Evolutionary conservation across 2,113 vertebrate species (phyloP).

Genomic region (Desmodus rotundus): DNA sequence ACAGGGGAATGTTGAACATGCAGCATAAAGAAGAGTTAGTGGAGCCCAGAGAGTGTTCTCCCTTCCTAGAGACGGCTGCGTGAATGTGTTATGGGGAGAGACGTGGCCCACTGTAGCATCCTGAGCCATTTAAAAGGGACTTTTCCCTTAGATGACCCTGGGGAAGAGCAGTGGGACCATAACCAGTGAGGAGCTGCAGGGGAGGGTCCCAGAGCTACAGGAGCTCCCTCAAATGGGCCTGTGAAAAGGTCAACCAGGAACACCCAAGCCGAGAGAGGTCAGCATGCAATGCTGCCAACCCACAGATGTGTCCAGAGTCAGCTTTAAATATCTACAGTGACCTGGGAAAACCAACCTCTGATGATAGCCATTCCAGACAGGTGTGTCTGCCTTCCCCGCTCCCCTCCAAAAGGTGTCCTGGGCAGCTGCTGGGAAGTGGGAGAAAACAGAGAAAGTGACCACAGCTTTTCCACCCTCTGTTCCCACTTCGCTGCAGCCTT

Average conservation of each 20-base stretch:
- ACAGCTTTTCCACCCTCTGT: background rate
- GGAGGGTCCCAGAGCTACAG: too few relatives aligned
- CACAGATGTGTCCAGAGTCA: background rate
- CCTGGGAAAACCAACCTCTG: background rate
- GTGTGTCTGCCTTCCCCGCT: background rate
- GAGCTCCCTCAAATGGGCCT: background rate
- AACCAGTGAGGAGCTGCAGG: background rate
- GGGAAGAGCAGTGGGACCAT: background rate
- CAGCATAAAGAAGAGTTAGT: background rate
- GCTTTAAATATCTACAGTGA: background rate
- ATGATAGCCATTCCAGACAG: background rate
- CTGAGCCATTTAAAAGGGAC: background rate
- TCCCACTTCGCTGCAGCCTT: background rate
- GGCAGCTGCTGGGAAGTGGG: background rate
- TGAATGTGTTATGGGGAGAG: background rate
- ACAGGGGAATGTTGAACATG: background rate
- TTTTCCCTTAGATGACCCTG: background rate
- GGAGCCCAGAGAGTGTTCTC: background rate
- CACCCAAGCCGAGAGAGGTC: background rate
- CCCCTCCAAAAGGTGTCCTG: background rate
- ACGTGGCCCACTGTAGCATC: background rate
- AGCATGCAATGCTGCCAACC: background rate
- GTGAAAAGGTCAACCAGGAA: background rate
- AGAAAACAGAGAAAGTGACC: background rate
- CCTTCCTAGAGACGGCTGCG: accelerated